Evolutionary conservation across 2,888 invertebrate species (phyloP).

Genomic region (Priocnemis perturbator): DNA sequence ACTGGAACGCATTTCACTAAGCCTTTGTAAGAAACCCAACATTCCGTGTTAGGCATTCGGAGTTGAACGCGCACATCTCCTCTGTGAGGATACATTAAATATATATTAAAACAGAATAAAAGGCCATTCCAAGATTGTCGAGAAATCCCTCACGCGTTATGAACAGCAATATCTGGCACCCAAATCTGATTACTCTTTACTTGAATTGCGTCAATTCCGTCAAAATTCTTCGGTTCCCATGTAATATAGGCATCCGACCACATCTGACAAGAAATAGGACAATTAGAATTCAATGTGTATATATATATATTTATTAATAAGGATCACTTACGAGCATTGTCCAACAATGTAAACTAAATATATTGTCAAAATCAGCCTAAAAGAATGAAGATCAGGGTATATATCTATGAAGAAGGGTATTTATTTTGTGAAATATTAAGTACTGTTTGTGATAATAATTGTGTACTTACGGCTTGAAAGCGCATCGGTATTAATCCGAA

Average conservation of each 20-base stretch:
- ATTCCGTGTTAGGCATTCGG: slow-evolving; percentile 70
- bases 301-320: too few relatives aligned
- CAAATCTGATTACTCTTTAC: slow-evolving; percentile 83
- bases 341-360: slow-evolving; percentile 64
- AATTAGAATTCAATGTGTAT: too few relatives aligned
- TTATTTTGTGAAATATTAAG: too few relatives aligned
- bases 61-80: neutral
- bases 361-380: neutral
- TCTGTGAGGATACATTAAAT: neutral
- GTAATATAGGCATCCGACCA: slow-evolving; percentile 84
- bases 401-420: too few relatives aligned
- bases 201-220: slow-evolving; percentile 78
- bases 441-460: too few relatives aligned
- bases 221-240: slow-evolving; percentile 83
- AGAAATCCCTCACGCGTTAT: slow-evolving; percentile 75
- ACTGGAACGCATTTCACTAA: slow-evolving; percentile 79
- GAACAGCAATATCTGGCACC: slow-evolving; percentile 85
- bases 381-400: too few relatives aligned
- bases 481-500: slow-evolving; percentile 79
- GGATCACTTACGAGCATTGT: slow-evolving; percentile 56
- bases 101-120: too few relatives aligned
- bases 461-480: slow-evolving; percentile 72
- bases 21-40: slow-evolving; percentile 77
- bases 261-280: slow-evolving; percentile 68
- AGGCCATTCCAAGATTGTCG: neutral